A percentile compares a stretch with the other conserved stretches of the same genome.
Evolutionary conservation across 2,888 invertebrate genomes (phyloP).

Genomic region (Agonopterix subpropinquella): DNA sequence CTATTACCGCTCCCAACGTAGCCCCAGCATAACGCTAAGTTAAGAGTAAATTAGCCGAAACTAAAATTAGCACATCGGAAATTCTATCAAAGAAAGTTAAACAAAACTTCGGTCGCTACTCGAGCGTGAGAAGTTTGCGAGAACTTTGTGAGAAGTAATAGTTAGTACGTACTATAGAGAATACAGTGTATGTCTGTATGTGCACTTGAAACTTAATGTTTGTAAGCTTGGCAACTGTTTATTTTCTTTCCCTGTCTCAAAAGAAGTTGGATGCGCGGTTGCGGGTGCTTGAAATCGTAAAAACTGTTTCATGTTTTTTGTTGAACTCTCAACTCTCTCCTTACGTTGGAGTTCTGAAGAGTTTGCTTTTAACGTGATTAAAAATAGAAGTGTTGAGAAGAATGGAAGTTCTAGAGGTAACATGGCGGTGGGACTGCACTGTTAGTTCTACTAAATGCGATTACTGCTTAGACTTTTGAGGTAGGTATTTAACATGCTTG

Average conservation of each 20-base stretch:
- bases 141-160: conserved; percentile 2
- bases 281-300: conserved; percentile 18
- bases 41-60: conserved; percentile 10
- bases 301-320: conserved; percentile 16
- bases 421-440: no score
- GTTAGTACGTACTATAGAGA: background rate
- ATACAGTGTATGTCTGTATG: conserved; percentile 20
- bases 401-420: no score
- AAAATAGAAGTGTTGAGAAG: no score
- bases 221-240: conserved; percentile 39
- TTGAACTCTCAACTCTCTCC: background rate
- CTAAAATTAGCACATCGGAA: conserved; percentile 11
- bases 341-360: background rate
- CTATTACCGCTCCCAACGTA: no score
- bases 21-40: background rate
- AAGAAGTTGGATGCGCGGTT: conserved; percentile 16
- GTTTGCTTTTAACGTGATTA: no score
- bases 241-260: conserved; percentile 27
- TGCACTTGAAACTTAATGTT: conserved; percentile 49
- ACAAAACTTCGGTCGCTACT: conserved; percentile 6
- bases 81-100: conserved; percentile 12
- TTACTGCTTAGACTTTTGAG: no score
- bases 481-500: no score
- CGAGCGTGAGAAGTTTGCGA: conserved; percentile 6
- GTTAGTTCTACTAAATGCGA: no score